Base-by-base conservation (phyloP, 2,797 vertebrate species). In the Tauraco hartlaubi region DNA sequence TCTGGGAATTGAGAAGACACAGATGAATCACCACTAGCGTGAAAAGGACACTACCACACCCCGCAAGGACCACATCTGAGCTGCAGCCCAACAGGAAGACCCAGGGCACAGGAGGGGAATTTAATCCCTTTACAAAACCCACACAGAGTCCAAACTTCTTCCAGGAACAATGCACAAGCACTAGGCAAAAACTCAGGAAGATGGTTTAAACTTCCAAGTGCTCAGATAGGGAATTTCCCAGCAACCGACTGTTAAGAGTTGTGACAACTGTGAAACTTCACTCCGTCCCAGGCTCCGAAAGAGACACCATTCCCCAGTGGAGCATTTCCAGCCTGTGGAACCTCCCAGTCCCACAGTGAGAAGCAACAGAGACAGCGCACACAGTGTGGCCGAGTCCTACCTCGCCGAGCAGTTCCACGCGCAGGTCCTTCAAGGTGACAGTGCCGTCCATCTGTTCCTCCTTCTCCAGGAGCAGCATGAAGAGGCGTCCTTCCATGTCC, bases 401-500 rank as follows among this genome's bases (percentile, higher is more conserved):
- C 99, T 99, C 99, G 76, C 99, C 99, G 0, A 99, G 98, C 63
- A 99, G 98, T 81, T 99, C 99, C 96, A 99, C 99, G 0, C 99
- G 99, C 79, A 99, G 98, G 91, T 99, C 99, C 98, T 99, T 99
- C 78, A 99, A 98, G 35, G 98, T 99, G 97, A 99, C 99, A 0
- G 99, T 98, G 48, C 99, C 99, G 0, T 99, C 99, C 98, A 99
- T 99, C 94, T 99, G 99, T 63, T 99, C 99, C 96, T 99, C 99
- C 93, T 99, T 99, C 98, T 99, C 99, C 98, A 99, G 91, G 23
- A 99, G 98, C 94, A 99, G 98, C 99, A 99, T 99, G 97, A 99
- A 99, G 44, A 99, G 99, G 4, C 99, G 98, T 3, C 99, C 99
- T 94, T 99, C 99, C 99, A 99, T 99, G 97, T 99, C 99, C 7